Conservation (phyloP, 1,140 invertebrate genomes). For the Riptortus pedestris region DNA sequence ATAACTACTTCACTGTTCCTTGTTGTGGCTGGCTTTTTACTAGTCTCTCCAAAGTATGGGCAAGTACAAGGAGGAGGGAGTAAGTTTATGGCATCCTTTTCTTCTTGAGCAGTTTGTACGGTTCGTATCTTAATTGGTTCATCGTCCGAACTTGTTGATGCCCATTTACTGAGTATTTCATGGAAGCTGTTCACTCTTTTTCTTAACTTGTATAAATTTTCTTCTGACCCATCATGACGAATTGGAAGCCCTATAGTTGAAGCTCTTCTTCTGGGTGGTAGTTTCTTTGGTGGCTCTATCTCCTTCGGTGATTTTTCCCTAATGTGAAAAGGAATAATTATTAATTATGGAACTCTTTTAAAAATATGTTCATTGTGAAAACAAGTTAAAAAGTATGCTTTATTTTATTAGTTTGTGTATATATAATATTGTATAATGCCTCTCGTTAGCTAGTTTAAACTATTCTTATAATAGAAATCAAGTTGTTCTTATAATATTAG, state of each 20-base stretch:
- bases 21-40: conserved; percentile 18
- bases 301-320: too few species aligned
- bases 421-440: too few species aligned
- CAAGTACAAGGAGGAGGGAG: conserved; percentile 63
- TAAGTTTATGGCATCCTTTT: conserved; percentile 37
- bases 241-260: conserved; percentile 44
- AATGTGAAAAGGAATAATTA: too few species aligned
- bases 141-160: conserved; percentile 26
- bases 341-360: too few species aligned
- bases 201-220: conserved; percentile 33
- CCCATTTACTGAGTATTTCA: conserved; percentile 33
- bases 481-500: too few species aligned
- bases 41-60: conserved; percentile 53
- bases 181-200: conserved; percentile 44
- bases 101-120: conserved; percentile 25
- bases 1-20: conserved; percentile 29
- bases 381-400: too few species aligned
- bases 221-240: conserved; percentile 36
- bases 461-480: too few species aligned
- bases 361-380: too few species aligned
- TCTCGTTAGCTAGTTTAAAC: too few species aligned
- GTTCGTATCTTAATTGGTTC: conserved; percentile 25
- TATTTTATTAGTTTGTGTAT: too few species aligned
- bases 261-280: conserved; percentile 38
- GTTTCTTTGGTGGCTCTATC: conserved; percentile 35